Evolutionary conservation across 2,797 vertebrate species (phyloP).

Genomic region (Microcaecilia unicolor): DNA sequence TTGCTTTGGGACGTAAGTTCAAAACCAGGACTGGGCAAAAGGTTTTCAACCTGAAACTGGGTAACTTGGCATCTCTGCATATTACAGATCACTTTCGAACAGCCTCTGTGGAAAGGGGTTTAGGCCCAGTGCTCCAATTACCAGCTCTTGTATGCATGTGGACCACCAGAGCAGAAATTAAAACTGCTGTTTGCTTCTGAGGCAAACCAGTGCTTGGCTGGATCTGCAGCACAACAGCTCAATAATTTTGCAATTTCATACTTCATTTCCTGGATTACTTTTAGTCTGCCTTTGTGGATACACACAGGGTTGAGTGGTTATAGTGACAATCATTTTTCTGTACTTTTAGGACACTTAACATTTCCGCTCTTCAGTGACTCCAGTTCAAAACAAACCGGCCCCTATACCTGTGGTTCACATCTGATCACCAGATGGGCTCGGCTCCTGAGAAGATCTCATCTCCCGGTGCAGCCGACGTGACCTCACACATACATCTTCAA

Average conservation of each 20-base stretch:
- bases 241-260: slow-evolving; percentile 20
- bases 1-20: no score
- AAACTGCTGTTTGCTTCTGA: slow-evolving; percentile 29
- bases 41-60: no score
- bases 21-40: no score
- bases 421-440: slow-evolving; percentile 47
- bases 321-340: slow-evolving; percentile 39
- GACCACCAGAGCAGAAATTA: slow-evolving; percentile 32
- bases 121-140: slow-evolving; percentile 62
- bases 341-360: slow-evolving; percentile 39
- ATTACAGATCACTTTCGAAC: slow-evolving; percentile 37
- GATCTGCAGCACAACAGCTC: background rate
- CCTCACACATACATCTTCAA: slow-evolving; percentile 53
- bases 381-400: slow-evolving; percentile 28
- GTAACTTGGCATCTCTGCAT: no score
- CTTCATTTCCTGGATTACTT: slow-evolving; percentile 14
- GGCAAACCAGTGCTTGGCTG: slow-evolving; percentile 9
- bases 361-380: slow-evolving; percentile 38
- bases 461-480: slow-evolving; percentile 41
- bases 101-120: slow-evolving; percentile 38
- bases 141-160: slow-evolving; percentile 22
- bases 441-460: slow-evolving; percentile 26
- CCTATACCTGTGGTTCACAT: slow-evolving; percentile 50
- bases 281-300: slow-evolving; percentile 7
- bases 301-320: slow-evolving; percentile 22